Base-by-base conservation (phyloP, 2,113 vertebrate species). In the Solenodon paradoxus region DNA sequence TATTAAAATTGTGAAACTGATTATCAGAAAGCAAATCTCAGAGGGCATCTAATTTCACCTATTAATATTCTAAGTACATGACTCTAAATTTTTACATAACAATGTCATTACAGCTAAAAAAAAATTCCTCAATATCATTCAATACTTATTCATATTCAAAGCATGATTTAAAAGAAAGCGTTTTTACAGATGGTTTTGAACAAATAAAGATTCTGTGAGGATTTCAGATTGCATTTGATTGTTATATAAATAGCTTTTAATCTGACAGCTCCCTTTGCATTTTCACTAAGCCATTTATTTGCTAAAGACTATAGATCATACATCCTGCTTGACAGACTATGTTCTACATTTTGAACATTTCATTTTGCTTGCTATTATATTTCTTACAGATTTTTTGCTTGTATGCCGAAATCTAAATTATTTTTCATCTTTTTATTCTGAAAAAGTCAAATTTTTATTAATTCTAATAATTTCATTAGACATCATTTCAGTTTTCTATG, bases 1-100 rank as follows among this genome's bases (percentile, higher is more conserved):
- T n/a, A n/a, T n/a, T n/a, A 87, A 87, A 81, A 63, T 59, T 75
- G 40, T 86, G 55, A 91, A 92, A 79, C 49, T 69, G 45, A 49
- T 84, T 77, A 84, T 84, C 20, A 42, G 51, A 66, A 89, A 83
- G n/a, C 79, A 64, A 71, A 94, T 49, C 19, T 61, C 64, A 95
- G 49, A 66, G 12, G 26, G 80, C 74, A 91, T 57, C 26, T 55
- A 84, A 59, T 69, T 79, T 90, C 64, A 95, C 45, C 45, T 71
- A 53, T 30, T 35, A 90, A 64, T 19, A 7, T 16, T 38, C n/a
- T 85, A 22, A 85, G 20, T 16, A 40, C 26, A 38, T 47, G n/a
- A n/a, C 4, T 42, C 63, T 32, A 51, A 51, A 35, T 69, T 80
- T 71, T 85, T 38, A 78, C 6, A 57, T 47, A 40, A 66, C 10